These are phyloP conservation scores for Lamellibrachia columna DNA, from an alignment of 2,888 invertebrate genomes.

Conservation along the genomic window DNA sequence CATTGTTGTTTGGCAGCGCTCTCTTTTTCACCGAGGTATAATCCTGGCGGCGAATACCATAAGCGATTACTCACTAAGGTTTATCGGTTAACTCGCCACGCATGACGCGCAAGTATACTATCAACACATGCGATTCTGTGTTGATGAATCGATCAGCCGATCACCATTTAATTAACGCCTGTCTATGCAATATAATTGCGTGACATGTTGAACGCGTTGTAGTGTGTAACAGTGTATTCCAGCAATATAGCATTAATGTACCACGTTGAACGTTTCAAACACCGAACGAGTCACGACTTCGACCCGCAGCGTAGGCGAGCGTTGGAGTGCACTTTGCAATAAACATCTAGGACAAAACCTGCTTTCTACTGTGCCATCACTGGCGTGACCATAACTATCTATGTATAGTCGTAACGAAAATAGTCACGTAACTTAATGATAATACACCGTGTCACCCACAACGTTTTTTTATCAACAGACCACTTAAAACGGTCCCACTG, in stretches of 20 bases:
- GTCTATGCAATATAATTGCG: background rate
- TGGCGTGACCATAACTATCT: background rate
- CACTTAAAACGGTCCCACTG: too few relatives aligned
- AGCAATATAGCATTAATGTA: background rate
- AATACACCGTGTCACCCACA: background rate
- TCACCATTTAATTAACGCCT: constrained; percentile 16
- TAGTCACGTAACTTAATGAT: background rate
- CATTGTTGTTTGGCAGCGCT: background rate
- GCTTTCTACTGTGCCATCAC: background rate
- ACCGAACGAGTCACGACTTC: background rate
- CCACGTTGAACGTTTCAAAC: background rate
- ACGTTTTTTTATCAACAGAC: background rate
- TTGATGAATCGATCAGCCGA: constrained; percentile 11
- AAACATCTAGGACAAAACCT: background rate
- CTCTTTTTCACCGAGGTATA: background rate
- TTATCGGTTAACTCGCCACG: background rate
- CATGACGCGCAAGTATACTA: background rate
- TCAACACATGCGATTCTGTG: background rate
- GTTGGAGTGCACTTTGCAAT: background rate
- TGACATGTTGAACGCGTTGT: background rate
- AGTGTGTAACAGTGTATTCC: background rate
- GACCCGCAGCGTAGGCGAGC: background rate
- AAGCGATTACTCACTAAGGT: background rate
- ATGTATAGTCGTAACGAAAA: background rate
- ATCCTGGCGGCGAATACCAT: background rate